These are phyloP conservation scores for Yponomeuta evonymella DNA, from an alignment of 2,888 invertebrate genomes.

Conservation along the genomic window DNA sequence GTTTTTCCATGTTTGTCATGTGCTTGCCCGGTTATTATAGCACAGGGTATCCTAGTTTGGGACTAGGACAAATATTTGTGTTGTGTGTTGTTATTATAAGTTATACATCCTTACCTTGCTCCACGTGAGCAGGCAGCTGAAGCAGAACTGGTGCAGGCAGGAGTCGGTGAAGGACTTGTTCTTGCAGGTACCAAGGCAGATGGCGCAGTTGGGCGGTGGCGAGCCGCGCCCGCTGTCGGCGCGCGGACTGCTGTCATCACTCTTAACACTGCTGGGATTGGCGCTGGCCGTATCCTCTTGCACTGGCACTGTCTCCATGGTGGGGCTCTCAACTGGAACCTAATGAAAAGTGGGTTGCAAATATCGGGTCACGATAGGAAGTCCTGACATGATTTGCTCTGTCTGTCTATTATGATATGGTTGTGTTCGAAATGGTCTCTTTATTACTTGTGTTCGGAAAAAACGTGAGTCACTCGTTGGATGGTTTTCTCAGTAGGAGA, in stretches of 20 bases:
- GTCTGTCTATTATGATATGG: too few relatives aligned
- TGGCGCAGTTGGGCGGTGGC: slow-evolving; percentile 93
- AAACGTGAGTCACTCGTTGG: not conserved
- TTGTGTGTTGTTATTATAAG: too few relatives aligned
- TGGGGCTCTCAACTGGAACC: not conserved
- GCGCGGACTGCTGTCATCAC: slow-evolving; percentile 67
- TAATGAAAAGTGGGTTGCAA: too few relatives aligned
- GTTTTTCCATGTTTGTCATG: too few relatives aligned
- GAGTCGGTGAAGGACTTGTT: slow-evolving; percentile 95
- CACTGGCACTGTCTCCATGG: slow-evolving; percentile 52
- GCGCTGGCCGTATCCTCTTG: slow-evolving; percentile 52
- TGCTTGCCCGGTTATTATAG: too few relatives aligned
- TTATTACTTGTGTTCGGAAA: not conserved
- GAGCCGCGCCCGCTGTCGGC: slow-evolving; percentile 65
- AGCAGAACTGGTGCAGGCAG: slow-evolving; percentile 96
- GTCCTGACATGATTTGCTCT: too few relatives aligned
- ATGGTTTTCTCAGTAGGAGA: not conserved
- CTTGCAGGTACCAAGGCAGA: slow-evolving; percentile 89
- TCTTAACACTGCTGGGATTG: slow-evolving; percentile 63
- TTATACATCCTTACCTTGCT: slow-evolving; percentile 79
- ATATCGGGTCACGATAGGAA: too few relatives aligned
- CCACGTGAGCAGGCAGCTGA: slow-evolving; percentile 94
- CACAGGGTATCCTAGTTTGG: too few relatives aligned
- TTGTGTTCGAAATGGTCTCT: not conserved
- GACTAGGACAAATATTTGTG: too few relatives aligned